These are phyloP conservation scores for Drosophila acutilabella DNA, from an alignment of 2,888 invertebrate species.

Conservation along the genomic window DNA sequence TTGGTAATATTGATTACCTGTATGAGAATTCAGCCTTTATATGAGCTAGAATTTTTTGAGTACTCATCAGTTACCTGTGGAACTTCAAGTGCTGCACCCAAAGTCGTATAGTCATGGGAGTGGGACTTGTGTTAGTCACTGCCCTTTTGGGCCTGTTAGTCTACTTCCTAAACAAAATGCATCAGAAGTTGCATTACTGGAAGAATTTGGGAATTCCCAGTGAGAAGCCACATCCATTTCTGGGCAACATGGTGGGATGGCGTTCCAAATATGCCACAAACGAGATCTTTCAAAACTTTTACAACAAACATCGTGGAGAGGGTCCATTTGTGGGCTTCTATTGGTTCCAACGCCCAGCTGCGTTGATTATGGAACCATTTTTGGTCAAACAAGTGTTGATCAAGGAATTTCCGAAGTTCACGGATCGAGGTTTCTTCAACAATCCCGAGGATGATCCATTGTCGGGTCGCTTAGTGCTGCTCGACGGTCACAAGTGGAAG, in stretches of 20 bases:
- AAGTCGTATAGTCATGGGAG: background rate
- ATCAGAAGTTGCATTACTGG: conserved; percentile 44
- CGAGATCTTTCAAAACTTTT: conserved; percentile 41
- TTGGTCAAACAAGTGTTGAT: conserved; percentile 72
- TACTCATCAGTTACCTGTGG: too few species aligned
- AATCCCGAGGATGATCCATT: conserved; percentile 84
- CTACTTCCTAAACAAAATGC: conserved; percentile 32
- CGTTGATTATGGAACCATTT: conserved; percentile 57
- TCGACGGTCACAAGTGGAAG: conserved; percentile 85
- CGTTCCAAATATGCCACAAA: conserved; percentile 35
- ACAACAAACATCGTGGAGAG: conserved; percentile 51
- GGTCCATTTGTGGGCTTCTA: conserved; percentile 75
- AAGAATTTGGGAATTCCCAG: conserved; percentile 48
- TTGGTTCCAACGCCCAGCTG: conserved; percentile 66
- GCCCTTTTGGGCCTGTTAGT: conserved; percentile 32
- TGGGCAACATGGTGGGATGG: conserved; percentile 57
- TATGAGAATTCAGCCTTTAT: background rate
- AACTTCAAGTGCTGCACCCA: background rate
- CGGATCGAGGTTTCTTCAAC: conserved; percentile 79
- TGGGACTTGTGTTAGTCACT: conserved; percentile 17
- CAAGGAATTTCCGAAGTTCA: conserved; percentile 81
- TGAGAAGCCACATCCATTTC: conserved; percentile 47
- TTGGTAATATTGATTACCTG: background rate
- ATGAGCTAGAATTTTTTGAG: background rate
- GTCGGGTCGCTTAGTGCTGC: conserved; percentile 77